Evolutionary conservation across 2,888 invertebrate species (phyloP), one percentile per base, ranked within the genome.

Genomic region (Papilio demoleus): DNA sequence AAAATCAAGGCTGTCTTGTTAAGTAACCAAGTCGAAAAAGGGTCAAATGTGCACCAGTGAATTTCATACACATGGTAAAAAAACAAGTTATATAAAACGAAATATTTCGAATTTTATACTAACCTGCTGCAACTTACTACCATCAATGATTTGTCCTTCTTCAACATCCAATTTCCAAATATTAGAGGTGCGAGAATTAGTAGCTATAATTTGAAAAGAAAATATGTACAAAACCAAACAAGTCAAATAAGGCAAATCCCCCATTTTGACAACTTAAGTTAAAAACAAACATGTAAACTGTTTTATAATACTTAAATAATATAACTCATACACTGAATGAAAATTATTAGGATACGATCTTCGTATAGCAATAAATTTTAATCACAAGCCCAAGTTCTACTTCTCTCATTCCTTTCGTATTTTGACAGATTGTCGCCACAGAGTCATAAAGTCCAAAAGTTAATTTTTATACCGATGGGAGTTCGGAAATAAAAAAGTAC

Each of bases 81-180:
- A 72, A 77, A 80, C 77, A 78, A 85, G 82, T 88, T 87, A 88
- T 83, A 85, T 88, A 88, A 88, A 88, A 79, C 77, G 80, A 78
- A 75, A 74, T 31, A 68, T 67, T 75, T 73, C 70, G 78, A 75
- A 76, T 75, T 50, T 17, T n/a, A 79, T 70, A 87, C 90, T 86
- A 75, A 94, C 93, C 87, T 94, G 93, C 71, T 93, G 86, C 79
- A 94, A 88, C 71, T 92, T 93, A 76, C 87, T 94, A 59, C 93
- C 94, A 79, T 95, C 95, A 70, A 96, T 94, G 70, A 96, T 95
- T 88, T 95, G 95, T 65, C 95, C 96, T 82, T 95, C 95, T 78
- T 96, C 96, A 63, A 94, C 90, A 84, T 95, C 97, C 71, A 97
- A 89, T 88, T 95, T 95, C 97, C 97, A 97, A 82, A 96, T 93